Evolutionary conservation across 2,113 vertebrate genomes (phyloP), one percentile per base, ranked within the genome.

Genomic region (Cebidichthys violaceus): DNA sequence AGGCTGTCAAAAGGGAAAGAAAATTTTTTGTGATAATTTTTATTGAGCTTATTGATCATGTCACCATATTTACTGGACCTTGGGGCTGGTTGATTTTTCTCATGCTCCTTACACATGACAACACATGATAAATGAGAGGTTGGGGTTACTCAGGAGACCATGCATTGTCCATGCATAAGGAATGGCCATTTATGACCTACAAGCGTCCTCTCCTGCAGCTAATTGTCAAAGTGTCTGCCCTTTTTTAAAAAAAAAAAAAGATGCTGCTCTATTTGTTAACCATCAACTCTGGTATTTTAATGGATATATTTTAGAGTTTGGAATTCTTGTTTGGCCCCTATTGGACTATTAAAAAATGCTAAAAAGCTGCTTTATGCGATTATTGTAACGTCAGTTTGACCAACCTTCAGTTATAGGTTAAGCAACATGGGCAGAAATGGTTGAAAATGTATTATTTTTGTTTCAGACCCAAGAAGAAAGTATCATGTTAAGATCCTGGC

Each of bases 401-500:
- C 24, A 17, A 29, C 1, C 7, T 43, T 60, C 22, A 72, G 5
- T 68, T 77, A 9, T 17, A 35, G 17, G 71, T 70, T 10, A 14
- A 50, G 35, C 35, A 37, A 62, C 13, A 62, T 15, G 4, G 4
- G 4, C 1, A 27, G 20, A 67, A 55, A 68, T 83, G 3, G 8
- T 29, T 86, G 20, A 79, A 66, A 31, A 67, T 29, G 0, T 2
- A 31, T 82, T 35, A n/a, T 59, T 90, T 89, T 1, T 85, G 15
- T 89, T 93, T 14, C 90, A 99, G 98, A 97, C 88, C 97, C 98
- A 67, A 96, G 98, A 88, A 97, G 96, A 92, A 99, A 98, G 68
- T 99, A 99, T 68, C 98, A 99, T 0, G 96, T 99, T 39, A 96
- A 97, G 79, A 94, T 99, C 55, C 86, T 98, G 87, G 97, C 98